Percentiles rank a stretch among this genome's conserved stretches.
Evolutionary conservation across 2,797 vertebrate genomes (phyloP).

Genomic region (Gallinago stenura): DNA sequence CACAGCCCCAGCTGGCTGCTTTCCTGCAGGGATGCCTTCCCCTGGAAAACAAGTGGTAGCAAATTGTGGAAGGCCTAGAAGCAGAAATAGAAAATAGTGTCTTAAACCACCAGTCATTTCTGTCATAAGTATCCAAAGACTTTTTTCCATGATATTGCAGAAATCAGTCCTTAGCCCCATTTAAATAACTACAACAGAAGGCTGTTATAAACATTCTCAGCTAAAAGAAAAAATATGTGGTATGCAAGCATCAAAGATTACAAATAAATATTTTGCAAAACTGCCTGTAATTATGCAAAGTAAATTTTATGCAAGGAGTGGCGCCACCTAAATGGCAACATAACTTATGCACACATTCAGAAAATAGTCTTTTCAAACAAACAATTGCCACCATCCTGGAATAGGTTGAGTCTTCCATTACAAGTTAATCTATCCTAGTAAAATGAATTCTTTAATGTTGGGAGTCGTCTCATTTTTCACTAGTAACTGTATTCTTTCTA

Average conservation of each 20-base stretch:
- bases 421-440: neutral
- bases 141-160: neutral
- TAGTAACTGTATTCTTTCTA: neutral
- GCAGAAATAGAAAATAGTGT: neutral
- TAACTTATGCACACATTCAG: neutral
- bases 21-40: neutral
- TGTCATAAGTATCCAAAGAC: neutral
- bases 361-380: neutral
- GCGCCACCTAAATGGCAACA: neutral
- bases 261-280: conserved; percentile 30
- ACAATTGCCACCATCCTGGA: neutral
- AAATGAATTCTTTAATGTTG: neutral
- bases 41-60: neutral
- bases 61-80: neutral
- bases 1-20: neutral
- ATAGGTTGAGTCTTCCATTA: neutral
- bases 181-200: neutral
- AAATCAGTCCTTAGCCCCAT: neutral
- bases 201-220: neutral
- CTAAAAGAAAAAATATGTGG: neutral
- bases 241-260: neutral
- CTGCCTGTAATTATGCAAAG: conserved; percentile 52
- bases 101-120: neutral
- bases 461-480: neutral
- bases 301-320: conserved; percentile 2